Conservation (phyloP, 2,113 vertebrate genomes). For the Carassius auratus region DNA sequence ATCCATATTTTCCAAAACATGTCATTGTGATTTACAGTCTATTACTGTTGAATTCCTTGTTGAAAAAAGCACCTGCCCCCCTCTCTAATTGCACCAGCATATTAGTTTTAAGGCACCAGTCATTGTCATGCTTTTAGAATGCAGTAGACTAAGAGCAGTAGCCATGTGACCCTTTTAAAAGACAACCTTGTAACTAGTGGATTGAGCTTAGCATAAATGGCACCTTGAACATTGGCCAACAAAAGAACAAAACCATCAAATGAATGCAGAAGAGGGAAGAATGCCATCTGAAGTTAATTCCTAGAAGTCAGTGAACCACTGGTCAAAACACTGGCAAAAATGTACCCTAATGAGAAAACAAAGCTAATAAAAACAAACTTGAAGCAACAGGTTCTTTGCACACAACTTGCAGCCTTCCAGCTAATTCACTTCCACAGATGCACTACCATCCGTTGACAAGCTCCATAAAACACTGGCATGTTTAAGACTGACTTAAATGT, state of each 20-base stretch:
- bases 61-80: conserved; percentile 21
- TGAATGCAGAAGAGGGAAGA: conserved; percentile 15
- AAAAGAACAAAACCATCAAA: conserved; percentile 38
- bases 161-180: conserved; percentile 43
- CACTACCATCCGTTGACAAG: not conserved
- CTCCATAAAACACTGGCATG: not conserved
- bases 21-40: not conserved
- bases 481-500: conserved; percentile 14
- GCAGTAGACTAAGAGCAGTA: conserved; percentile 16
- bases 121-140: conserved; percentile 34
- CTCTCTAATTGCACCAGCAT: conserved; percentile 1
- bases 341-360: conserved; percentile 32
- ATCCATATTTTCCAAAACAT: not conserved
- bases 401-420: not conserved
- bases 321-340: conserved; percentile 30
- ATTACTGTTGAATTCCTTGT: conserved; percentile 24
- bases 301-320: conserved; percentile 36
- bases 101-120: conserved; percentile 34
- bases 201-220: conserved; percentile 41
- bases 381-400: not conserved
- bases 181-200: conserved; percentile 41
- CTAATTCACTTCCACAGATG: conserved; percentile 22
- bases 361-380: conserved; percentile 25
- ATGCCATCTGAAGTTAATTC: conserved; percentile 28
- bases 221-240: not conserved